Base-by-base conservation (phyloP, 1,140 invertebrate genomes). In the Lucilia sericata region DNA sequence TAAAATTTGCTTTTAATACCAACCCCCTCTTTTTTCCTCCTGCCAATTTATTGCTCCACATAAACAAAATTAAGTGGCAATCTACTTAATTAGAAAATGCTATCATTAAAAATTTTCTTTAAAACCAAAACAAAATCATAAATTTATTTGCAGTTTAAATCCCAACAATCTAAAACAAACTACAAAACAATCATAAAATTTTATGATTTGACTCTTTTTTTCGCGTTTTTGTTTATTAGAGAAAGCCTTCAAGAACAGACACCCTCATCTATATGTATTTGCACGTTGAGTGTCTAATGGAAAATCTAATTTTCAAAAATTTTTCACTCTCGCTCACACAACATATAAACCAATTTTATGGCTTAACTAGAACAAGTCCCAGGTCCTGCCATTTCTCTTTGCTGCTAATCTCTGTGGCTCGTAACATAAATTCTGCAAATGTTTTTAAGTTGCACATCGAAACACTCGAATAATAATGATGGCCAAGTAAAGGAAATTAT, bases 271-370 rank as follows among this genome's bases (percentile, higher is more conserved):
- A 76, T 76, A 5, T 36, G 42, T 42, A 76, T 17, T 76, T 76
- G 34, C 42, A 80, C 19, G 30, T 80, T 51, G 17, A 42, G 1
- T 30, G 47, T 42, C 42, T 80, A 80, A 80, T 80, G 76, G 76
- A 80, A 80, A 80, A 80, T 80, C 76, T 80, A 80, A 80, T 80
- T 80, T 80, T 80, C 19, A 42, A 80, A 30, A 30, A 42, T 80
- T 80, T 80, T 42, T 19, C 42, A n/a, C 25, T 2, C 25, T 30
- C 25, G 25, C 42, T 1, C 42, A 55, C 12, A 55, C 51, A 55
- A 55, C 51, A 49, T 42, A 80, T 80, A 80, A 80, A 80, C 76
- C 76, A 80, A 80, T 80, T 49, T 80, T 80, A 80, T 80, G 76
- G 42, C 19, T 19, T n/a, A 49, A 17, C n/a, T 12, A 47, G 17